A percentile compares a stretch with the other conserved stretches of the same genome.
These are phyloP conservation scores for Ypsolopha scabrella DNA, from an alignment of 2,888 invertebrate genomes.

Conservation along the genomic window DNA sequence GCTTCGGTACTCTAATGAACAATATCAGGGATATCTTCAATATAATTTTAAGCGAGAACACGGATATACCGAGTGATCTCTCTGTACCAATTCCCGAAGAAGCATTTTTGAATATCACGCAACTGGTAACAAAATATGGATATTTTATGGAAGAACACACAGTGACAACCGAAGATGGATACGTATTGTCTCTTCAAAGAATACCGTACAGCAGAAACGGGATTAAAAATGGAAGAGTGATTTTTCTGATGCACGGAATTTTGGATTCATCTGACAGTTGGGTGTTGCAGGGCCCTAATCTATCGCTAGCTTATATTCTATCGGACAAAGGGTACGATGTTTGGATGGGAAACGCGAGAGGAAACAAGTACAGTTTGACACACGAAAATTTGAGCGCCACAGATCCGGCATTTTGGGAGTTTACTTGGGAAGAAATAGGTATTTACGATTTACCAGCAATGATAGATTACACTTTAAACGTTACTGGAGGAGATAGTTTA, in stretches of 20 bases:
- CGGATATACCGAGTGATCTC: neutral
- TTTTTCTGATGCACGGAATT: conserved; percentile 85
- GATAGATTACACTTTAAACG: conserved; percentile 71
- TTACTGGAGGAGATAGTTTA: conserved; percentile 60
- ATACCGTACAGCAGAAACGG: conserved; percentile 19
- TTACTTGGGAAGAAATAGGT: conserved; percentile 82
- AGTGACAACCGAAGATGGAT: conserved; percentile 40
- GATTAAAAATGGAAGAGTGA: conserved; percentile 34
- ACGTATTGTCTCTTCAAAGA: conserved; percentile 38
- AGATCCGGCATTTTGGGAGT: conserved; percentile 40
- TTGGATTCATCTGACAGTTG: conserved; percentile 79
- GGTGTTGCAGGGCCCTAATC: conserved; percentile 74
- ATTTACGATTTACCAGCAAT: conserved; percentile 77
- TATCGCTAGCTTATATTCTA: conserved; percentile 73
- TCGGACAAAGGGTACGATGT: conserved; percentile 77
- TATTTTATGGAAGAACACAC: conserved; percentile 35
- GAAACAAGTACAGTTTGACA: conserved; percentile 76
- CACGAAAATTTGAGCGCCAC: conserved; percentile 44
- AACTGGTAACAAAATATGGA: conserved; percentile 29
- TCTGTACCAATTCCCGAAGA: conserved; percentile 20
- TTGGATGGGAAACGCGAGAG: conserved; percentile 88
- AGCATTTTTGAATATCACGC: conserved; percentile 26
- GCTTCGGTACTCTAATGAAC: conserved; percentile 7
- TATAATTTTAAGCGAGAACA: conserved; percentile 5
- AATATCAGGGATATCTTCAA: conserved; percentile 12